Evolutionary conservation across 2,797 vertebrate species (phyloP), one percentile per base, ranked within the genome.

Genomic region (Oophaga sylvatica): DNA sequence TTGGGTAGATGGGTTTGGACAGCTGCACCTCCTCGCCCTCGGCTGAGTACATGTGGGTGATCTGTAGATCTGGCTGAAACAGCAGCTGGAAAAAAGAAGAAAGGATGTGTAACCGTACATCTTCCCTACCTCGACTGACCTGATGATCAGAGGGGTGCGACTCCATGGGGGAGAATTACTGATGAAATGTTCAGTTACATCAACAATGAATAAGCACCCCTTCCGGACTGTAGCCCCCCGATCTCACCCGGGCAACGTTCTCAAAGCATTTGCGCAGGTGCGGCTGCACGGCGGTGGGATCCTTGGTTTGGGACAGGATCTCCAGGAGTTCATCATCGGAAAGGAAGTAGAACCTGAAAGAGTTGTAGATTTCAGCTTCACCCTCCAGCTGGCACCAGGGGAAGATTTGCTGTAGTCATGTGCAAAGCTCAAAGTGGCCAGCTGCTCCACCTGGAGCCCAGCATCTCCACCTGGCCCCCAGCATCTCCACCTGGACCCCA

Each of bases 261-360:
- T 98, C 97, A 65, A 99, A 99, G 93, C 97, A 99, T 91, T 99
- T 99, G 90, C 94, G 94, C 56, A 99, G 94, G 87, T 98, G 97
- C 53, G 96, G 97, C 80, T 98, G 97, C 81, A 98, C 96, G 10
- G 97, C 96, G 12, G 94, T 97, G 59, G 97, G 97, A 88, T 99
- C 96, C 93, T 97, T 97, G 20, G 96, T 96, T 91, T 97, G 97
- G 81, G 97, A 98, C 81, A 99, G 90, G 90, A 99, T 97, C 94
- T 98, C 96, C 87, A 99, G 93, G 20, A 99, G 95, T 91, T 99
- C 97, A 68, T 98, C 96, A 31, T 99, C 97, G 31, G 97, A 98
- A 87, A 99, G 95, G 92, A 99, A 99, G 93, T 96, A 98, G 94
- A 98, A 98, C 91, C 98, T 98, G 89, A 82, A 94, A 56, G 90